Conservation (phyloP, 2,113 vertebrate genomes). For the Epinephelus fuscoguttatus region DNA sequence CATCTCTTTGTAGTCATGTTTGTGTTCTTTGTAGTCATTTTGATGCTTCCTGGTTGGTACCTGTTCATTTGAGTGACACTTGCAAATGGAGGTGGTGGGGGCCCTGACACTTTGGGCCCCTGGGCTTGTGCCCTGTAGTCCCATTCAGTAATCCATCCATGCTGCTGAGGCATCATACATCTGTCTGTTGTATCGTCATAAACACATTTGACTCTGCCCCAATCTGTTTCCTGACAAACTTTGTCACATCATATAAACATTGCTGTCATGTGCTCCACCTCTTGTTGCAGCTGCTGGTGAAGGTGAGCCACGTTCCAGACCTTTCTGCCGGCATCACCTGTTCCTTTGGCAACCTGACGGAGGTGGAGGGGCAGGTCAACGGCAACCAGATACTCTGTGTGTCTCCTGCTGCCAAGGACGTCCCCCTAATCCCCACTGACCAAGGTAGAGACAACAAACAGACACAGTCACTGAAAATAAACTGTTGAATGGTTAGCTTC, state of each 20-base stretch:
- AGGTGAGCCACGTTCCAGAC: conserved; percentile 93
- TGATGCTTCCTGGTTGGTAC: too few species aligned
- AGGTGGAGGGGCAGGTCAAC: conserved; percentile 92
- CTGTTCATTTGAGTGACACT: too few species aligned
- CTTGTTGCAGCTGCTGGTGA: conserved; percentile 89
- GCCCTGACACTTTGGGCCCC: too few species aligned
- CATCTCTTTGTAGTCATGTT: too few species aligned
- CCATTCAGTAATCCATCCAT: too few species aligned
- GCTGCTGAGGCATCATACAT: not conserved
- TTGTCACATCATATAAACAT: conserved; percentile 3
- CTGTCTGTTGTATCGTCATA: not conserved
- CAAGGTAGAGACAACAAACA: conserved; percentile 86
- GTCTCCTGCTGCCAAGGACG: conserved; percentile 92
- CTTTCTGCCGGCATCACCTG: conserved; percentile 92
- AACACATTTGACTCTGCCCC: not conserved
- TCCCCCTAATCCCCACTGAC: conserved; percentile 93
- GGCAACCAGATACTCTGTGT: conserved; percentile 92
- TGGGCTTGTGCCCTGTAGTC: too few species aligned
- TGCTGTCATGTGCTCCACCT: not conserved
- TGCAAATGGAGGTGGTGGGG: too few species aligned
- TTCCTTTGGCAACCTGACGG: conserved; percentile 95
- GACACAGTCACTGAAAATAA: not conserved
- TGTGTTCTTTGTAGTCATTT: too few species aligned
- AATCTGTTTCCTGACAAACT: not conserved
- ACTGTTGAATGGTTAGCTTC: not conserved